Base-by-base conservation (phyloP, 2,888 invertebrate species). In the Melieria crassipennis region DNA sequence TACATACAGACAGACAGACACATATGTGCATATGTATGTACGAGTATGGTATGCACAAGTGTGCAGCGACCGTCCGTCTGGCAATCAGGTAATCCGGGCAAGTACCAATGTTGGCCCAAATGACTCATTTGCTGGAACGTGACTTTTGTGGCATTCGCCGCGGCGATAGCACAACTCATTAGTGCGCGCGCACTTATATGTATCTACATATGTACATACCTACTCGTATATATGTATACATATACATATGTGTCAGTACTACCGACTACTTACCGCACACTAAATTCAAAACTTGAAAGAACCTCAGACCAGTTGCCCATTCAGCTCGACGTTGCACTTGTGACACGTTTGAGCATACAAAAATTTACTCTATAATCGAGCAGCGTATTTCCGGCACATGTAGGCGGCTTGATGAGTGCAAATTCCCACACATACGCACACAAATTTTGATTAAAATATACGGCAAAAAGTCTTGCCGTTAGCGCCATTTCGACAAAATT, bases 311-410 rank as follows among this genome's bases (percentile, higher is more conserved):
- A 30, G 30, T 30, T 30, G 30, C 30, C 30, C 30, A 30, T 30
- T 30, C 30, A 30, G 30, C 30, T 30, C 30, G 30, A 30, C 30
- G 30, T 30, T 58, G 63, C 73, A 75, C 75, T 76, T 75, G 73
- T 75, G 73, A 72, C 76, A 76, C 75, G 76, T 76, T 75, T 75
- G 73, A 74, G 72, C 68, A 72, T 65, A 76, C 50, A 70, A 74
- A 75, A 75, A 73, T 57, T 58, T 13, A 52, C 57, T 9, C 46
- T 60, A 67, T 67, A 67, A 60, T 67, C 61, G 52, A 50, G 67
- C 50, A 52, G 58, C 74, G 82, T 83, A 83, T 80, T 83, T 83
- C 64, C 63, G 42, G 50, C 69, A 72, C 57, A 69, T 60, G 56
- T 64, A 65, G 11, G 16, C 30, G 3, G 30, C 30, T 30, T 30